phyloP scores from a whole-genome alignment of 1,140 invertebrate species.

The Saccostrea echinata region DNA sequence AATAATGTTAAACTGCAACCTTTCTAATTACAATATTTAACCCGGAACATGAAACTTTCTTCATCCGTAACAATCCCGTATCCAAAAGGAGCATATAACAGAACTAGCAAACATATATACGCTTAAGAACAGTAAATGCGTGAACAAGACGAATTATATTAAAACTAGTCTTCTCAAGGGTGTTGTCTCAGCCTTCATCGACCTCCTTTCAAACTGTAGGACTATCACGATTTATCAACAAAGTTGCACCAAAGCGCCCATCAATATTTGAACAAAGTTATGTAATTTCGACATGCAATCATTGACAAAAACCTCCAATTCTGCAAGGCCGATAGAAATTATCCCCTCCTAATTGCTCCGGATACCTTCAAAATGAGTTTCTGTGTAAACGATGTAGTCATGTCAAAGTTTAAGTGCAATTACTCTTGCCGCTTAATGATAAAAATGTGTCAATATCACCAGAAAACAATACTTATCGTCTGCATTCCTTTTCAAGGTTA shows the following conservation, averaged over 20 bases:
- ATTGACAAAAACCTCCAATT: neutral
- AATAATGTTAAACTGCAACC: too few species aligned
- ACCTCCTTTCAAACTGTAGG: neutral
- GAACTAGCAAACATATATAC: too few species aligned
- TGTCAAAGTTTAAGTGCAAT: constrained; percentile 25
- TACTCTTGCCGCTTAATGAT: constrained; percentile 7
- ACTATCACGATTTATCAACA: constrained; percentile 13
- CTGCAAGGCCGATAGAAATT: neutral
- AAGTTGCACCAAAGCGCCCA: neutral
- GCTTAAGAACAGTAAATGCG: too few species aligned
- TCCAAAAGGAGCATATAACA: too few species aligned
- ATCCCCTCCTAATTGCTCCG: neutral
- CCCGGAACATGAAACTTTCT: too few species aligned
- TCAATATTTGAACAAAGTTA: constrained; percentile 20
- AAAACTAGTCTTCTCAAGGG: neutral
- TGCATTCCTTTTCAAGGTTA: neutral
- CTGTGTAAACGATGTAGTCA: neutral
- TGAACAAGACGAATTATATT: too few species aligned
- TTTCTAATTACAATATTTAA: too few species aligned
- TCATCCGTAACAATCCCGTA: too few species aligned
- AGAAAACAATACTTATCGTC: neutral
- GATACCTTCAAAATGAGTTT: neutral
- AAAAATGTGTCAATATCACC: constrained; percentile 16
- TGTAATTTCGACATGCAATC: constrained; percentile 26
- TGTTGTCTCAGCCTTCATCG: neutral